Evolutionary conservation across 2,113 vertebrate species (phyloP).

Genomic region (Chelonoidis abingdonii): DNA sequence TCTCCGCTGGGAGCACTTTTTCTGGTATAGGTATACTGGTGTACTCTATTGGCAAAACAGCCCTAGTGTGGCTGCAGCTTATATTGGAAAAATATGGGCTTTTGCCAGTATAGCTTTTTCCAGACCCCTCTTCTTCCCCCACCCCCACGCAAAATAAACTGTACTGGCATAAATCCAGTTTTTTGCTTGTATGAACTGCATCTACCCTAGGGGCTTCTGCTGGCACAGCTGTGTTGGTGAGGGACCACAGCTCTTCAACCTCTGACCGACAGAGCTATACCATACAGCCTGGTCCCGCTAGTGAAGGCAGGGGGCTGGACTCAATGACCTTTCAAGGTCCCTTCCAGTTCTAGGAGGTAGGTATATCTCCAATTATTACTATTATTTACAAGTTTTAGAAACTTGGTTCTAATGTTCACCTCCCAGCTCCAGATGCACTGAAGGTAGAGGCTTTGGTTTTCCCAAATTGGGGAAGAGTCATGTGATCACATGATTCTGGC

Average conservation of each 20-base stretch:
- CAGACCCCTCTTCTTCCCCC: neutral
- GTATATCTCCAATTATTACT: too few species aligned
- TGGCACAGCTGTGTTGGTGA: neutral
- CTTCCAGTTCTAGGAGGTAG: too few species aligned
- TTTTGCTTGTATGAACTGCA: neutral
- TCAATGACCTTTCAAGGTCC: too few species aligned
- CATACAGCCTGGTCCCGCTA: too few species aligned
- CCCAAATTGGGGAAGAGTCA: neutral
- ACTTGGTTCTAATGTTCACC: neutral
- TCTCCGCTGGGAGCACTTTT: neutral
- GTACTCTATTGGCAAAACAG: slow-evolving; percentile 35
- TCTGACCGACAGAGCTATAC: neutral
- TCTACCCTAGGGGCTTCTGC: neutral
- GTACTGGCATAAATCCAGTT: neutral
- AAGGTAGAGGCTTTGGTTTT: neutral
- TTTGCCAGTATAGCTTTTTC: slow-evolving; percentile 26
- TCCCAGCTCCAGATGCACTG: neutral
- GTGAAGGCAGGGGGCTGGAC: too few species aligned
- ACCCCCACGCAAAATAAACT: neutral
- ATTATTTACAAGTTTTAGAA: neutral
- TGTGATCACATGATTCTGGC: neutral
- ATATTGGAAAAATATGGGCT: slow-evolving; percentile 19
- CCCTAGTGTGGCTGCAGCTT: neutral
- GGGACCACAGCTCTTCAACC: rapidly evolving
- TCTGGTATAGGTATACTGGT: neutral